Base-by-base conservation (phyloP, 2,888 invertebrate genomes). In the Holacanthella duospinosa region DNA sequence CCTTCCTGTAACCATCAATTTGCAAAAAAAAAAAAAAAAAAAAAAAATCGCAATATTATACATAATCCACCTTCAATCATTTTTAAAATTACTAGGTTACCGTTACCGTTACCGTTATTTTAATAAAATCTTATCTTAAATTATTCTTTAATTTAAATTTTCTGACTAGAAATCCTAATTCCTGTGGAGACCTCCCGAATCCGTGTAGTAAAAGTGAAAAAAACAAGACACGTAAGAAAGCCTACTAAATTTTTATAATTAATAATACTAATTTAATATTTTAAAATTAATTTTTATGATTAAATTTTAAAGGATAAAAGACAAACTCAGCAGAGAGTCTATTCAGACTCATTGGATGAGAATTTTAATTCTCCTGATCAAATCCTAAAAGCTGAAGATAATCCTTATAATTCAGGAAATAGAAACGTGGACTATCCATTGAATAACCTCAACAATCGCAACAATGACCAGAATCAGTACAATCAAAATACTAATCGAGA, bases 291-390 rank as follows among this genome's bases (percentile, higher is more conserved):
- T n/a, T n/a, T n/a, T n/a, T n/a, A n/a, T n/a, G n/a, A n/a, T 43
- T 43, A 43, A 28, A n/a, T 53, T 53, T 4, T 26, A 54, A 64
- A 71, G 62, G 71, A 71, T 44, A 71, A 71, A 59, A 62, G 71
- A 24, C 58, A 58, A 25, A 27, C 58, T 9, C n/a, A 4, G 27
- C 69, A 68, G 59, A 48, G 66, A 43, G 68, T 68, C 24, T 72
- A 69, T 62, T 71, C 72, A 1, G 72, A 72, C 43, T n/a, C n/a
- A n/a, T 66, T 71, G 26, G 70, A 71, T 1, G 48, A 69, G 24
- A 70, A 71, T 43, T 27, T 56, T 12, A 48, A 60, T 21, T 36
- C 29, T 21, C 57, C 25, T 28, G 29, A 29, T 29, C 54, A 53
- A 12, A 25, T 55, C 25, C 55, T n/a, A n/a, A n/a, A 56, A 43